These are phyloP conservation scores for Gadus chalcogrammus DNA, from an alignment of 2,113 vertebrate genomes.

Conservation along the genomic window DNA sequence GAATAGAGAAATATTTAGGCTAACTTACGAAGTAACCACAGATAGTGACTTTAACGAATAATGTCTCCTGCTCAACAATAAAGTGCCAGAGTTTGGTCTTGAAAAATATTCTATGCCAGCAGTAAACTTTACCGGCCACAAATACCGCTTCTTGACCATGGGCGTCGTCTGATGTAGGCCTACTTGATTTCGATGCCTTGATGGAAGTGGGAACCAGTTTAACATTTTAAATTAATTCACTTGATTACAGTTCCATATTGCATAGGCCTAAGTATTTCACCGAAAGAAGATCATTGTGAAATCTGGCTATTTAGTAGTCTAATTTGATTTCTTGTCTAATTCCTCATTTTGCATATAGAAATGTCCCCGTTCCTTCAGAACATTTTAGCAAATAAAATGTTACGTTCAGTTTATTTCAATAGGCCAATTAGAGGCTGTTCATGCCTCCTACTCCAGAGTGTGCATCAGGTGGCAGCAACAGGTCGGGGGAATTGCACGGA, in stretches of 20 bases:
- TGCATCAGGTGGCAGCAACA: constrained; percentile 84
- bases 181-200: constrained; percentile 19
- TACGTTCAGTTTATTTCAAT: constrained; percentile 46
- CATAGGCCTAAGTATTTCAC: constrained; percentile 26
- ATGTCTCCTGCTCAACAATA: constrained; percentile 65
- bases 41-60: constrained; percentile 38
- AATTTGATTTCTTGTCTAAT: constrained; percentile 12
- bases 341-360: constrained; percentile 29
- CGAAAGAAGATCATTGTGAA: constrained; percentile 35
- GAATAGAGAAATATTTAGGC: constrained; percentile 37
- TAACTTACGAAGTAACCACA: constrained; percentile 43
- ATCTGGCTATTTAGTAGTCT: constrained; percentile 43
- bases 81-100: constrained; percentile 80
- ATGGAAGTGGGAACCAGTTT: constrained; percentile 18
- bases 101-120: constrained; percentile 56
- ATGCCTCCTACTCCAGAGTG: constrained; percentile 64
- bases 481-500: constrained; percentile 90
- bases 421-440: constrained; percentile 79
- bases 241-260: constrained; percentile 44
- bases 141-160: constrained; percentile 26
- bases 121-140: constrained; percentile 52
- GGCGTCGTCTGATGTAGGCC: background rate
- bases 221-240: constrained; percentile 30
- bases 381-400: constrained; percentile 21
- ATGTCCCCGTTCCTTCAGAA: constrained; percentile 47